Evolutionary conservation across 2,888 invertebrate genomes (phyloP), one percentile per base, ranked within the genome.

Genomic region (Drosophila imparisetae): DNA sequence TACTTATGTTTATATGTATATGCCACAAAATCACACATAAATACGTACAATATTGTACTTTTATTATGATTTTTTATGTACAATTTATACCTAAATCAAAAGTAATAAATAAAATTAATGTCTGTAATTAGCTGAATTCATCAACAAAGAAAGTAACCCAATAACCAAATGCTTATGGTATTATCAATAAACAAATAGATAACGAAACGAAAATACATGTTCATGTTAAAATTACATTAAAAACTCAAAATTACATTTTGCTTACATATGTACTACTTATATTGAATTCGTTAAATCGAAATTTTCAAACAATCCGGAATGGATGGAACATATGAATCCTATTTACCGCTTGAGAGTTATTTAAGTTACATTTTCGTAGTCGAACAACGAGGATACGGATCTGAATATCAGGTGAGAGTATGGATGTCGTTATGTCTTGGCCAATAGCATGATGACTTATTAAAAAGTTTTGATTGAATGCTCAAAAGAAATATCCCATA

Each of bases 71-170:
- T 83, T 76, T 50, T 70, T 72, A 75, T 75, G 72, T 82, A 82
- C 61, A 80, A 80, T 80, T 73, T 83, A 83, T 69, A 83, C 70
- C 77, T 66, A 78, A 78, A 78, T 77, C 70, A 78, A 83, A 88
- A 83, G 65, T 75, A 77, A 72, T 75, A 77, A 74, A 72, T 72
- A 85, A 69, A 75, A 65, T 83, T 58, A 83, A 69, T 83, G 78
- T 88, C 81, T 88, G 84, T 83, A 83, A 83, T 86, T 82, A 83
- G 86, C 72, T 81, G 71, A 83, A 78, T 78, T 78, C 69, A 86
- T 83, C 75, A 66, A 63, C 54, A 77, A 79, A 40, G 32, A 78
- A 74, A 76, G 72, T 72, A 83, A 81, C 63, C 68, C 74, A 80
- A 80, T 75, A 83, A 74, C 86, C 63, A 72, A 72, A 77, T 83